These are phyloP conservation scores for Netelia virgata DNA, from an alignment of 2,888 invertebrate genomes.

Conservation along the genomic window DNA sequence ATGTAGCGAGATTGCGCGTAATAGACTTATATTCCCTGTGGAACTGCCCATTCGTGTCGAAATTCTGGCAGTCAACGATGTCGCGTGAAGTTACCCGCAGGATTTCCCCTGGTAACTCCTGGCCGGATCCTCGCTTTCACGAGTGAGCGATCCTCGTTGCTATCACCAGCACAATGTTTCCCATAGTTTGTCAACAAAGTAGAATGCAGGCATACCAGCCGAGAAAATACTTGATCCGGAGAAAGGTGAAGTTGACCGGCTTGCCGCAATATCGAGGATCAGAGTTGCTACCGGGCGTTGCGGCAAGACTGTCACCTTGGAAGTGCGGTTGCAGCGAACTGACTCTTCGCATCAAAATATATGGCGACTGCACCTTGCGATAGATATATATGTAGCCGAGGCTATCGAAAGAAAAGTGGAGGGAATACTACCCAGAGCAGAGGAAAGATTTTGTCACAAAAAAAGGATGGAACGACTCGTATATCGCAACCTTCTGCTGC, in stretches of 20 bases:
- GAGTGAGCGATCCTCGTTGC: conserved; percentile 57
- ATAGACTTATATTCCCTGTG: conserved; percentile 5
- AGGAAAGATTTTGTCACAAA: background rate
- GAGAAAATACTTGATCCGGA: conserved; percentile 22
- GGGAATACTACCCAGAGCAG: background rate
- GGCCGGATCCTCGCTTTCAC: conserved; percentile 53
- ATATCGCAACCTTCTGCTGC: background rate
- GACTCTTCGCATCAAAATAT: conserved; percentile 20
- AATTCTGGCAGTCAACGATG: conserved; percentile 21
- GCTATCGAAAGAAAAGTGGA: background rate
- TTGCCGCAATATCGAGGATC: conserved; percentile 29
- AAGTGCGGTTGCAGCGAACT: background rate
- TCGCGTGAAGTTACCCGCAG: conserved; percentile 29
- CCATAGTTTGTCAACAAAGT: conserved; percentile 44
- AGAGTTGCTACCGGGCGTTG: conserved; percentile 18
- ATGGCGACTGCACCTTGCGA: background rate
- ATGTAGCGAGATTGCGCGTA: conserved; percentile 5
- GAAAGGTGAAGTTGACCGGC: conserved; percentile 36
- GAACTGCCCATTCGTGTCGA: conserved; percentile 18
- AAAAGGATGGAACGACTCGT: background rate
- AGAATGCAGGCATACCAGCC: conserved; percentile 3
- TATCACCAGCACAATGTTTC: conserved; percentile 46
- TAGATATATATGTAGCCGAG: background rate
- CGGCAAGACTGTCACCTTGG: conserved; percentile 12
- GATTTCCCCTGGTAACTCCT: conserved; percentile 30